Conservation (phyloP, 2,113 vertebrate genomes). For the Vidua chalybeata region DNA sequence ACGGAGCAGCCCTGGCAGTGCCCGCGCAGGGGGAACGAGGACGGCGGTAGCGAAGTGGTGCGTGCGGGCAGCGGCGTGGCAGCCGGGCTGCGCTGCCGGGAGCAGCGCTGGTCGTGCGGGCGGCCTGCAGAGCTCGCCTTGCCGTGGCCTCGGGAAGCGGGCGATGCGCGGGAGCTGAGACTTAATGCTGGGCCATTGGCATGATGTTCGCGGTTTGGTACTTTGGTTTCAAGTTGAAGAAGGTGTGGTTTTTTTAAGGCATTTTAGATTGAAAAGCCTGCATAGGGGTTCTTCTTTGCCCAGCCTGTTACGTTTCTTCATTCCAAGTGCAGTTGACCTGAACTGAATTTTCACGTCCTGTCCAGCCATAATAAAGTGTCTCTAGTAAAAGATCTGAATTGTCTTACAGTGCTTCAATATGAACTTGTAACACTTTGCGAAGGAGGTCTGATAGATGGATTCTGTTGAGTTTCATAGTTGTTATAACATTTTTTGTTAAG, state of each 20-base stretch:
- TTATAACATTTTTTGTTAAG: neutral
- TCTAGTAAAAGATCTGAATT: neutral
- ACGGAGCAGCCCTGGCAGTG: neutral
- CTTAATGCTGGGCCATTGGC: accelerated
- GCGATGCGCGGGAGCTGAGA: accelerated
- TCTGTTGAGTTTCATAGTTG: neutral
- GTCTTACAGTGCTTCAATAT: accelerated
- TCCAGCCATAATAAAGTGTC: neutral
- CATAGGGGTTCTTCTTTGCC: neutral
- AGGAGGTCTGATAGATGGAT: neutral
- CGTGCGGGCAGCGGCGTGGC: neutral
- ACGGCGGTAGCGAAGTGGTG: accelerated
- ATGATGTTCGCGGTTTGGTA: accelerated
- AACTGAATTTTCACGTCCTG: neutral
- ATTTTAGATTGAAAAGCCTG: neutral
- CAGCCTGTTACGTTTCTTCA: accelerated
- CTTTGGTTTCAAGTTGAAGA: neutral
- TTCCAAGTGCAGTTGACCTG: neutral
- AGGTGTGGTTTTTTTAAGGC: neutral
- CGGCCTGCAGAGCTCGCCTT: neutral
- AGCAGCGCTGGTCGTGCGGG: accelerated
- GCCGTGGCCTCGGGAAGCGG: accelerated
- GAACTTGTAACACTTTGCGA: neutral
- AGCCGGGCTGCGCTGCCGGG: neutral
- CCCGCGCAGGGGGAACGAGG: accelerated